Evolutionary conservation across 2,113 vertebrate species (phyloP).

Genomic region (Sylvicapra grimmia): DNA sequence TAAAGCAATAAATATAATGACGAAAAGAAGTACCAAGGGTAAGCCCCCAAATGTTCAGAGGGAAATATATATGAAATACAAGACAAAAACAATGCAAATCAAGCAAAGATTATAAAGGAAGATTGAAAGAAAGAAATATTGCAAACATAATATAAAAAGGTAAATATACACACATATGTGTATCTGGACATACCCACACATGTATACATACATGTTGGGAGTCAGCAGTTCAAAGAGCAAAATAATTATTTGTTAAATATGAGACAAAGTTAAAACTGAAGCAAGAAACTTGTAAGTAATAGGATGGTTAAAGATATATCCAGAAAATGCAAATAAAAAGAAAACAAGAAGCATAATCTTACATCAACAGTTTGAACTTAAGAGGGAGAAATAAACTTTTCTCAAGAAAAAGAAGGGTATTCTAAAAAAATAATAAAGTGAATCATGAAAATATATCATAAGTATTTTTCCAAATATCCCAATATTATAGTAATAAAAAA

Average conservation of each 20-base stretch:
- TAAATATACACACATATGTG: not conserved
- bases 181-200: not conserved
- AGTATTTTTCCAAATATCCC: not conserved
- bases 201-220: not conserved
- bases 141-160: not conserved
- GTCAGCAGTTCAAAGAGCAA: not conserved
- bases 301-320: not conserved
- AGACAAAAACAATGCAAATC: not conserved
- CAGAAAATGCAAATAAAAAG: not conserved
- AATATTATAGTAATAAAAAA: not conserved
- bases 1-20: not conserved
- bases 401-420: not conserved
- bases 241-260: not conserved
- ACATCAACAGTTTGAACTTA: not conserved
- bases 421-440: not conserved
- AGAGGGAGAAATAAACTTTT: not conserved
- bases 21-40: not conserved
- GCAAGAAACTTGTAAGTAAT: not conserved
- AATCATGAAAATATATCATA: not conserved
- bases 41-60: not conserved
- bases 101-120: not conserved
- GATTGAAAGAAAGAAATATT: not conserved
- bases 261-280: not conserved
- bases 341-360: not conserved
- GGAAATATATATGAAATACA: not conserved